phyloP scores from a whole-genome alignment of 2,113 vertebrate genomes.

The Oryzias melastigma region DNA sequence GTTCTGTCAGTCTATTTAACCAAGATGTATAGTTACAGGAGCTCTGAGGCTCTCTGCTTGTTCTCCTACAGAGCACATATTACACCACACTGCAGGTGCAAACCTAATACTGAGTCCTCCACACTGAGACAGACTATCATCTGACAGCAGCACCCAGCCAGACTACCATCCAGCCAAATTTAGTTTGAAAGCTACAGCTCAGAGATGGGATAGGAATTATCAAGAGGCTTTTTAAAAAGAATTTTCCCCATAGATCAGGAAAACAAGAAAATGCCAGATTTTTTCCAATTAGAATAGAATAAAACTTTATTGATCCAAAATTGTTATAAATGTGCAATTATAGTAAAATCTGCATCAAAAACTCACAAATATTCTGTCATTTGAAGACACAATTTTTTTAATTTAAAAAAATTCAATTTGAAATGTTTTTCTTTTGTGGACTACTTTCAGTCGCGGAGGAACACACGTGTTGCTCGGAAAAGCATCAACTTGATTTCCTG shows the following conservation, averaged over 20 bases:
- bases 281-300: too few species aligned
- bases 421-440: background rate
- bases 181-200: constrained; percentile 26
- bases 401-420: background rate
- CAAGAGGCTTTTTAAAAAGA: background rate
- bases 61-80: constrained; percentile 41
- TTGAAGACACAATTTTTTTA: background rate
- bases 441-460: constrained; percentile 3
- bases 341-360: background rate
- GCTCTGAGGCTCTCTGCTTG: constrained; percentile 25
- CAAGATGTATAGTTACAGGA: constrained; percentile 43
- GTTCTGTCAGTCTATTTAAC: constrained; percentile 44
- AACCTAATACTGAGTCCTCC: constrained; percentile 35
- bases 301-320: too few species aligned
- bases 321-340: too few species aligned
- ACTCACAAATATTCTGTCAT: background rate
- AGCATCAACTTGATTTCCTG: background rate
- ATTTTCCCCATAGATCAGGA: background rate
- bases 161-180: constrained; percentile 19
- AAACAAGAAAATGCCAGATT: background rate
- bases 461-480: background rate
- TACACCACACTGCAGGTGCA: constrained; percentile 47
- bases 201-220: background rate
- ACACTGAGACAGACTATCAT: constrained; percentile 33
- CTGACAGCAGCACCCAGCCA: constrained; percentile 25